phyloP scores from a whole-genome alignment of 2,888 invertebrate species.

The Tipula confusa region DNA sequence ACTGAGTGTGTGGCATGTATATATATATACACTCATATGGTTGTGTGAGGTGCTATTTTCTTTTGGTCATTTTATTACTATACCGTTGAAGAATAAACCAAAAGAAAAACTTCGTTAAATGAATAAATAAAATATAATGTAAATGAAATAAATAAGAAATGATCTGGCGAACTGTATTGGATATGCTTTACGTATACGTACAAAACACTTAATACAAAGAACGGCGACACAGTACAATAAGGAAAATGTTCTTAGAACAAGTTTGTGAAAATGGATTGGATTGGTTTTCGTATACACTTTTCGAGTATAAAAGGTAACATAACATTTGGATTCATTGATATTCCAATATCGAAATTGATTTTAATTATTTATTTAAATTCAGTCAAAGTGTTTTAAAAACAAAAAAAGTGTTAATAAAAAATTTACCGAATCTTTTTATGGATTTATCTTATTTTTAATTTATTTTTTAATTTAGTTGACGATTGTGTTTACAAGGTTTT shows the following conservation, averaged over 20 bases:
- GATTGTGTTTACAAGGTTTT: not conserved
- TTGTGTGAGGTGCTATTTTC: not conserved
- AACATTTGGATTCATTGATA: not conserved
- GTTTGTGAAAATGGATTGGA: not conserved
- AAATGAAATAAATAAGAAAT: not conserved
- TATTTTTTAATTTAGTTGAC: not conserved
- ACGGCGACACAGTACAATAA: not conserved
- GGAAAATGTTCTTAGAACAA: not conserved
- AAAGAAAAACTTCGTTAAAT: not conserved
- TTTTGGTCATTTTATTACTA: not conserved
- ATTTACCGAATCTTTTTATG: not conserved
- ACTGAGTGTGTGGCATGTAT: not conserved
- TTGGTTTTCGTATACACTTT: not conserved
- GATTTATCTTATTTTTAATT: not conserved
- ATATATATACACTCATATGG: too few relatives aligned
- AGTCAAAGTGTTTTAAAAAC: not conserved
- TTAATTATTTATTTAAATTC: constrained; percentile 12
- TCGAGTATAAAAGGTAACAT: not conserved
- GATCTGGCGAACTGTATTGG: not conserved
- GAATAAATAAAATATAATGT: not conserved
- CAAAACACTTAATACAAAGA: not conserved
- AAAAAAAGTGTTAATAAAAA: not conserved
- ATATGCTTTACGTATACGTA: not conserved
- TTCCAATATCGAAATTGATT: not conserved
- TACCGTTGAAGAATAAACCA: not conserved